phyloP scores from a whole-genome alignment of 2,797 vertebrate genomes.

The Anisognathus igniventris region DNA sequence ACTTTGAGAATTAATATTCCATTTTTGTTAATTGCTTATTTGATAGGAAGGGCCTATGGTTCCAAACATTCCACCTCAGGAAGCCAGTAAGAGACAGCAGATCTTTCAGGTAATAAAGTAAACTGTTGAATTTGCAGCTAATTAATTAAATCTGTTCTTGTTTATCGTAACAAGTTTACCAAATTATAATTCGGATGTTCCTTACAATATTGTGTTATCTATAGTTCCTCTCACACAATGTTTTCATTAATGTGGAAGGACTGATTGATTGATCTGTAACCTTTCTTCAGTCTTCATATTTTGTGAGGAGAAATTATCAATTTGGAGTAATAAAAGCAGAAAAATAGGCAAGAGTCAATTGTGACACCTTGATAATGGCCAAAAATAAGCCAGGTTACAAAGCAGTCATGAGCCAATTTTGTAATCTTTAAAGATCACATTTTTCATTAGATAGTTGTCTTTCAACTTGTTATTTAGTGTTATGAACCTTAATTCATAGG shows the following conservation, averaged over 20 bases:
- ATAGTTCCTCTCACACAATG: background rate
- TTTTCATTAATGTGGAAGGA: background rate
- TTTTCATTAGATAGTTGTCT: background rate
- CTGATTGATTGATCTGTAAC: background rate
- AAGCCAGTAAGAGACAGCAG: conserved; percentile 80
- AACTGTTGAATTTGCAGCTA: background rate
- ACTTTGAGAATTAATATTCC: background rate
- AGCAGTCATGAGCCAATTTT: background rate
- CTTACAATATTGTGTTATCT: background rate
- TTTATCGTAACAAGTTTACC: background rate
- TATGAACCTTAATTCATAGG: background rate
- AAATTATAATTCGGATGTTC: background rate
- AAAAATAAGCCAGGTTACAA: background rate
- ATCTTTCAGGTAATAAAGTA: conserved; percentile 76
- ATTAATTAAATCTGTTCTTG: background rate
- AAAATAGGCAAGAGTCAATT: background rate
- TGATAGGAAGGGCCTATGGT: conserved; percentile 83
- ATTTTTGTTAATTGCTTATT: background rate
- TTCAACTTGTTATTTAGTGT: background rate
- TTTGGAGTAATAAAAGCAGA: background rate
- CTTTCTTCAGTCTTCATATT: background rate
- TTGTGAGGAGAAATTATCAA: background rate
- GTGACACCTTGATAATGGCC: background rate
- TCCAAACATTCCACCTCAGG: conserved; percentile 76
- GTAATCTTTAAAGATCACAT: background rate